Evolutionary conservation across 2,888 invertebrate genomes (phyloP).

Genomic region (Ptychoptera contaminata): DNA sequence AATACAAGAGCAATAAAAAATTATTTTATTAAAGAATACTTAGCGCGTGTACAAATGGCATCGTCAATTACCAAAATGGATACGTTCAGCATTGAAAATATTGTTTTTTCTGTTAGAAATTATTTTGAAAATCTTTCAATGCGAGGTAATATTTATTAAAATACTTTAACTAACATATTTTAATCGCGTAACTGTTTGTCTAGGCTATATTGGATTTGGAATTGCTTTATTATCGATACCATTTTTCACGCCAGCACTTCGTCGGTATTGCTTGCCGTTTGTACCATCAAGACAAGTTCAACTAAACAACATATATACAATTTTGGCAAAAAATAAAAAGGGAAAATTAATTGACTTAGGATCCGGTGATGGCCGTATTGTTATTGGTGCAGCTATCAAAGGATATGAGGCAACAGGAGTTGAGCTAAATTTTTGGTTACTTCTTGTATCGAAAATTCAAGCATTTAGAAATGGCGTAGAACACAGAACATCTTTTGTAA

Average conservation of each 20-base stretch:
- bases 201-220: slow-evolving; percentile 54
- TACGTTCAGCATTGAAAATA: too few relatives aligned
- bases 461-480: slow-evolving; percentile 40
- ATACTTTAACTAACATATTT: too few relatives aligned
- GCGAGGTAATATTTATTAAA: too few relatives aligned
- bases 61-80: too few relatives aligned
- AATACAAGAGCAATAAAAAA: too few relatives aligned
- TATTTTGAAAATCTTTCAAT: too few relatives aligned
- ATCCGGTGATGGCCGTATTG: slow-evolving; percentile 95
- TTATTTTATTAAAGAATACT: too few relatives aligned
- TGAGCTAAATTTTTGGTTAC: slow-evolving; percentile 82
- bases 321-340: slow-evolving; percentile 33
- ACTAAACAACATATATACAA: slow-evolving; percentile 59
- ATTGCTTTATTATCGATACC: slow-evolving; percentile 59
- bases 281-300: slow-evolving; percentile 84
- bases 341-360: slow-evolving; percentile 73
- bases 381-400: slow-evolving; percentile 50
- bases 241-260: slow-evolving; percentile 77
- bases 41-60: too few relatives aligned
- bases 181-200: too few relatives aligned
- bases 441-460: slow-evolving; percentile 57
- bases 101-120: too few relatives aligned
- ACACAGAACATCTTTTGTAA: slow-evolving; percentile 42
- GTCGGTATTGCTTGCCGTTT: slow-evolving; percentile 81
- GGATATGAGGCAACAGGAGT: slow-evolving; percentile 52